phyloP scores from a whole-genome alignment of 2,888 invertebrate genomes.

The Trichopria drosophilae region DNA sequence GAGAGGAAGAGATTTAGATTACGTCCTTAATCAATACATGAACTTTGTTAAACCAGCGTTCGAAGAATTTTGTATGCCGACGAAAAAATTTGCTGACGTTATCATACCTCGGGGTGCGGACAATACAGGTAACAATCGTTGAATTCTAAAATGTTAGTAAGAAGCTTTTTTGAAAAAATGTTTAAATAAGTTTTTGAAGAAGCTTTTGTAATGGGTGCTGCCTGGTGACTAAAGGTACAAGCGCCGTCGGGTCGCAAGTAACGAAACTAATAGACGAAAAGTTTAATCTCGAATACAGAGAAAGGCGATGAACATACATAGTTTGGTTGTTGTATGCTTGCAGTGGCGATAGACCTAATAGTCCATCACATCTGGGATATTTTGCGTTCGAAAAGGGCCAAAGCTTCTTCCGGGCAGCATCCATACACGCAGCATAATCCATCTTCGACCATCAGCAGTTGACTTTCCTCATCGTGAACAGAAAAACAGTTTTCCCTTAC shows the following conservation, averaged over 20 bases:
- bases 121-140: constrained; percentile 76
- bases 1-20: constrained; percentile 89
- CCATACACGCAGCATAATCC: constrained; percentile 57
- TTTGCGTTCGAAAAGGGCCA: constrained; percentile 67
- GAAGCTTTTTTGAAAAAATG: too few species aligned
- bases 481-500: too few species aligned
- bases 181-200: background rate
- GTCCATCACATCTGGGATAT: constrained; percentile 99
- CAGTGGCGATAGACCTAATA: constrained; percentile 99
- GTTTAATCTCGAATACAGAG: too few species aligned
- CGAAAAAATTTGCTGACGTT: constrained; percentile 99
- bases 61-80: constrained; percentile 97
- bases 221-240: constrained; percentile 47
- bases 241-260: constrained; percentile 21
- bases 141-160: too few species aligned
- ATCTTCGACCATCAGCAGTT: constrained; percentile 56
- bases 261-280: constrained; percentile 6
- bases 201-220: constrained; percentile 51
- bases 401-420: constrained; percentile 60
- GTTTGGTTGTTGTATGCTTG: constrained; percentile 68
- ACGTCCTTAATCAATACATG: constrained; percentile 95
- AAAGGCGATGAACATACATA: constrained; percentile 53
- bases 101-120: constrained; percentile 99
- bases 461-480: constrained; percentile 50
- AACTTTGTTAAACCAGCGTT: constrained; percentile 99